These are phyloP conservation scores for Esperia sulphurella DNA, from an alignment of 2,888 invertebrate species.

Conservation along the genomic window DNA sequence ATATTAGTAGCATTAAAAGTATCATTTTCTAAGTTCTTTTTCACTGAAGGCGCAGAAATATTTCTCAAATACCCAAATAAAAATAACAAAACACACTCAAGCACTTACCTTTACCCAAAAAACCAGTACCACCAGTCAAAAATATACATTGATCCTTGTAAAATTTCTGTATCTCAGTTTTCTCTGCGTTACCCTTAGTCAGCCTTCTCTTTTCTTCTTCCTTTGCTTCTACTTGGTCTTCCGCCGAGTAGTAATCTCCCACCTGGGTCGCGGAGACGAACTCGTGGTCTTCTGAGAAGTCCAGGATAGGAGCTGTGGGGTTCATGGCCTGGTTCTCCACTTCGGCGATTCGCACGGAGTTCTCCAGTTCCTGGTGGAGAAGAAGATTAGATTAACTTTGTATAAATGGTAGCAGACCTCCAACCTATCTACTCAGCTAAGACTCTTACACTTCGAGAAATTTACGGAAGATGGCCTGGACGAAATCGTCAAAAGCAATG, in stretches of 20 bases:
- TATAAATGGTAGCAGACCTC: too few relatives aligned
- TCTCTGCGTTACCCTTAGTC: slow-evolving; percentile 63
- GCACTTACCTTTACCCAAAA: slow-evolving; percentile 71
- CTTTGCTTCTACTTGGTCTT: slow-evolving; percentile 62
- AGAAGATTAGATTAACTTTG: too few relatives aligned
- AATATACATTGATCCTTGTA: slow-evolving; percentile 68
- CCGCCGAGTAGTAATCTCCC: slow-evolving; percentile 69
- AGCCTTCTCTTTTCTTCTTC: slow-evolving; percentile 65
- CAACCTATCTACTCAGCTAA: too few relatives aligned
- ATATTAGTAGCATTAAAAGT: too few relatives aligned
- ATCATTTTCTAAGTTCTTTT: too few relatives aligned
- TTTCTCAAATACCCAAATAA: background rate
- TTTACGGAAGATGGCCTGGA: too few relatives aligned
- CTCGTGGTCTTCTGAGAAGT: slow-evolving; percentile 75
- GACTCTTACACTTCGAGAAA: too few relatives aligned
- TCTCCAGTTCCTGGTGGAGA: slow-evolving; percentile 54
- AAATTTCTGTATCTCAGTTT: slow-evolving; percentile 59
- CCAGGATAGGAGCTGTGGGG: slow-evolving; percentile 58
- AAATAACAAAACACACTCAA: slow-evolving; percentile 13
- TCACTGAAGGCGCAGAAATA: too few relatives aligned
- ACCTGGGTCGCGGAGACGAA: slow-evolving; percentile 72
- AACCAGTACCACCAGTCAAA: slow-evolving; percentile 71
- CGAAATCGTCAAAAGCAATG: too few relatives aligned
- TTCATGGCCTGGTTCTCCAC: slow-evolving; percentile 64
- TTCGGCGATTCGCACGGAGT: slow-evolving; percentile 49